phyloP scores from a whole-genome alignment of 2,113 vertebrate species.

The Merops nubicus region DNA sequence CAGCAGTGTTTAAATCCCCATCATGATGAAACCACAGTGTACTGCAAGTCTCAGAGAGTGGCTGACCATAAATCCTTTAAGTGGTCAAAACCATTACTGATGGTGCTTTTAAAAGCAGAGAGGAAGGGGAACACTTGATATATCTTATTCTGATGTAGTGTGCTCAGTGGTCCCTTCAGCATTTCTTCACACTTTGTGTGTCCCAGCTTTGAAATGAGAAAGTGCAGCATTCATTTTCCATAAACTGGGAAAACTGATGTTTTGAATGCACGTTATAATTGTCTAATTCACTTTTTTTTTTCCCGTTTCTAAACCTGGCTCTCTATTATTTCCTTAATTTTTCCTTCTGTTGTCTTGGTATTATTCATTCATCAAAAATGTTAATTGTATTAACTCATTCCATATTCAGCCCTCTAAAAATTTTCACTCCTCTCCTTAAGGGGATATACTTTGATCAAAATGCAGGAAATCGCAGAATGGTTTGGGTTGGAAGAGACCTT shows the following conservation, averaged over 20 bases:
- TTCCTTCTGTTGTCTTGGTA: background rate
- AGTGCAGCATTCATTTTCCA: background rate
- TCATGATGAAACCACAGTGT: background rate
- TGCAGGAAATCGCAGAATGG: too few species aligned
- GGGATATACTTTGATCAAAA: background rate
- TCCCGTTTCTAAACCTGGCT: background rate
- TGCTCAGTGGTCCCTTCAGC: background rate
- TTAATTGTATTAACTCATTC: conserved; percentile 23
- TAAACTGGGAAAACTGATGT: background rate
- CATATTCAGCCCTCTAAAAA: background rate
- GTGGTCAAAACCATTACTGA: background rate
- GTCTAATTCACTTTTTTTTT: background rate
- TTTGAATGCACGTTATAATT: background rate
- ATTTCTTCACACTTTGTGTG: background rate
- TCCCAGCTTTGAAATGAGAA: background rate
- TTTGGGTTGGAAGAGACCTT: too few species aligned
- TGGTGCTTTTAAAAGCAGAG: background rate
- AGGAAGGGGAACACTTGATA: background rate
- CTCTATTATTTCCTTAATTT: background rate
- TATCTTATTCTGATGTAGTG: background rate
- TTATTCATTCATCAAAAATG: conserved; percentile 42
- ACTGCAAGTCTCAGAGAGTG: background rate
- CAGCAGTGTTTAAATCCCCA: background rate
- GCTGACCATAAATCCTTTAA: background rate
- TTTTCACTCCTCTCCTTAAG: background rate